These are phyloP conservation scores for Enteromius argenteus DNA, from an alignment of 2,797 vertebrate species.

Conservation along the genomic window DNA sequence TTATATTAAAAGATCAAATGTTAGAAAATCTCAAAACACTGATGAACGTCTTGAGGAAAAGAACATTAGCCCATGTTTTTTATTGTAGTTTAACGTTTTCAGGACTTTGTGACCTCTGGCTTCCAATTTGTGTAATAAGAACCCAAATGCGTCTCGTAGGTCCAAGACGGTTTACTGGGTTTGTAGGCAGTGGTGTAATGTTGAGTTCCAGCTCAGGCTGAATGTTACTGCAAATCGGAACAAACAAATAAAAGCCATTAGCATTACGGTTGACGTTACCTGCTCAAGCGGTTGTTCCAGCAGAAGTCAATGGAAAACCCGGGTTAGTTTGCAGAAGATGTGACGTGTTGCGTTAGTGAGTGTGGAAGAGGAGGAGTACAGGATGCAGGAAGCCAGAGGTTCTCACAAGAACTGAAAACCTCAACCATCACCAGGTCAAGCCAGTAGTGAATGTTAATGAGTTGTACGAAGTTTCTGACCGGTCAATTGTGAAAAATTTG, in stretches of 20 bases:
- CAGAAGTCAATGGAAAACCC: slow-evolving; percentile 59
- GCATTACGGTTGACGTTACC: slow-evolving; percentile 55
- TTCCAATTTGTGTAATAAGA: slow-evolving; percentile 58
- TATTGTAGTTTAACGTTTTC: slow-evolving; percentile 54
- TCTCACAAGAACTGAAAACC: slow-evolving; percentile 78
- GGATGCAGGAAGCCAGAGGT: slow-evolving; percentile 72
- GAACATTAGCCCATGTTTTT: slow-evolving; percentile 53
- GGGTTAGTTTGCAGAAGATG: slow-evolving; percentile 74
- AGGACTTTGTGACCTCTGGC: slow-evolving; percentile 83
- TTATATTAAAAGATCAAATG: slow-evolving; percentile 95
- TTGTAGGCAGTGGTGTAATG: slow-evolving; percentile 75
- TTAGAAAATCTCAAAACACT: slow-evolving; percentile 69
- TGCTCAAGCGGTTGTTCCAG: slow-evolving; percentile 2
- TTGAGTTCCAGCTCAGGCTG: slow-evolving; percentile 73
- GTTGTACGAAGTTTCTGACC: not conserved
- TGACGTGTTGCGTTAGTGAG: not conserved
- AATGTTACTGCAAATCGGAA: slow-evolving; percentile 88
- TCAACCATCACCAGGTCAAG: slow-evolving; percentile 63
- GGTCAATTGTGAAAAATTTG: not conserved
- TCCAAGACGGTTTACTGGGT: slow-evolving; percentile 71
- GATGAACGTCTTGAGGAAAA: slow-evolving; percentile 25
- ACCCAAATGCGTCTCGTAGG: slow-evolving; percentile 65
- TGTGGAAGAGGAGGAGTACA: slow-evolving; percentile 10
- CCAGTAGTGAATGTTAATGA: slow-evolving; percentile 21
- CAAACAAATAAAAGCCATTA: slow-evolving; percentile 82